A percentile compares a stretch with the other conserved stretches of the same genome.
These are phyloP conservation scores for Bellardia bayeri DNA, from an alignment of 2,888 invertebrate species.

Conservation along the genomic window DNA sequence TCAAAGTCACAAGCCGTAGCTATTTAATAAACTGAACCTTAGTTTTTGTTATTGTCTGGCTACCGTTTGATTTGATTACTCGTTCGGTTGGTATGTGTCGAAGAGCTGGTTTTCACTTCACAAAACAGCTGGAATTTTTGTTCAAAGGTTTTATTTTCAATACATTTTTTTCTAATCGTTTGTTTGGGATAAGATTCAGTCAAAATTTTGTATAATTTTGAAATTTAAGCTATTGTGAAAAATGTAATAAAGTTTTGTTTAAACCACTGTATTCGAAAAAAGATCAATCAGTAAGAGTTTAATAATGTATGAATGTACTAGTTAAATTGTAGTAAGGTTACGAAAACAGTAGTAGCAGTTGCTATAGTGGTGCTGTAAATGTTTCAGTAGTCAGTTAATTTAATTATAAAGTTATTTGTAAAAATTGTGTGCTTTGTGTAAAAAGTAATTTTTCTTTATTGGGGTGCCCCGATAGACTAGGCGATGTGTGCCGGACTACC, in stretches of 20 bases:
- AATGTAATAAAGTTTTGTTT: background rate
- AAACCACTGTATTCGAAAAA: background rate
- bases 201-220: background rate
- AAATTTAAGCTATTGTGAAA: background rate
- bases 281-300: background rate
- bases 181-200: background rate
- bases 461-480: too few relatives aligned
- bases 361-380: too few relatives aligned
- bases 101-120: constrained; percentile 40
- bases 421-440: too few relatives aligned
- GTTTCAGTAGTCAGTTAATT: too few relatives aligned
- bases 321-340: too few relatives aligned
- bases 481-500: too few relatives aligned
- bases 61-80: constrained; percentile 64
- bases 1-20: constrained; percentile 33
- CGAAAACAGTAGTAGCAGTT: too few relatives aligned
- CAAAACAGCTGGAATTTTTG: constrained; percentile 7
- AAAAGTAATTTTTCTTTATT: too few relatives aligned
- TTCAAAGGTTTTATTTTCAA: background rate
- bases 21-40: constrained; percentile 52
- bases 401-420: too few relatives aligned
- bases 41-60: constrained; percentile 33
- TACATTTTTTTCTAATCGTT: background rate
- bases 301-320: too few relatives aligned
- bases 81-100: constrained; percentile 10